Base-by-base conservation (phyloP, 2,888 invertebrate genomes). In the Pollenia angustigena region DNA sequence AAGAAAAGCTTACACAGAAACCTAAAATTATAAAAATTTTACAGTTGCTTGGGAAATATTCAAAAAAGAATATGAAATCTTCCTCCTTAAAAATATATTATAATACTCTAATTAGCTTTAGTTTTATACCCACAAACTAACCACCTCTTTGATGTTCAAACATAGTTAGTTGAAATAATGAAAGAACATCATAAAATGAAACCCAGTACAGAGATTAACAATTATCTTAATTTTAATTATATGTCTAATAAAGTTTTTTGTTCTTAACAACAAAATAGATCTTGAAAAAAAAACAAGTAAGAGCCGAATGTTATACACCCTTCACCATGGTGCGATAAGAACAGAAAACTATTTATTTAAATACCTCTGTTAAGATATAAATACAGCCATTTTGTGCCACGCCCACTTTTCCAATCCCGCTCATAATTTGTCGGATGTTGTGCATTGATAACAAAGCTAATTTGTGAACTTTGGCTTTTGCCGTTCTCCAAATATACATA, bases 11-110 rank as follows among this genome's bases (percentile, higher is more conserved):
- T 32, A 32, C 32, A 23, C 18, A 42, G 9, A 75, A 78, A 69
- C 74, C 81, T 56, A 69, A 69, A 82, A 81, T 82, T 79, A 62
- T 62, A 74, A 81, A 32, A 85, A 56, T 44, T 79, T 79, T 54
- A 74, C 78, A 64, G 76, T 81, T 52, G 9, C 16, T 78, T 9
- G 40, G 11, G 32, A 66, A 56, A 46, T 16, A 56, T 44, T 48
- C 9, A 46, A n/a, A n/a, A 14, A 16, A 42, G 58, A 58, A 18
- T n/a, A 72, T 40, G 18, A 60, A 18, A 48, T 62, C 40, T 18
- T 46, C 11, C 50, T 50, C 6, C 11, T 60, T n/a, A 16, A 48
- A 9, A 66, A 9, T 40, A 52, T 54, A 48, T 40, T 44, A 32
- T 44, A 69, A 75, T 71, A 56, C 46, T 48, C 69, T 80, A 75